Percentiles rank a stretch among this genome's conserved stretches.
These are phyloP conservation scores for Tapera naevia DNA, from an alignment of 2,797 vertebrate genomes.

Conservation along the genomic window DNA sequence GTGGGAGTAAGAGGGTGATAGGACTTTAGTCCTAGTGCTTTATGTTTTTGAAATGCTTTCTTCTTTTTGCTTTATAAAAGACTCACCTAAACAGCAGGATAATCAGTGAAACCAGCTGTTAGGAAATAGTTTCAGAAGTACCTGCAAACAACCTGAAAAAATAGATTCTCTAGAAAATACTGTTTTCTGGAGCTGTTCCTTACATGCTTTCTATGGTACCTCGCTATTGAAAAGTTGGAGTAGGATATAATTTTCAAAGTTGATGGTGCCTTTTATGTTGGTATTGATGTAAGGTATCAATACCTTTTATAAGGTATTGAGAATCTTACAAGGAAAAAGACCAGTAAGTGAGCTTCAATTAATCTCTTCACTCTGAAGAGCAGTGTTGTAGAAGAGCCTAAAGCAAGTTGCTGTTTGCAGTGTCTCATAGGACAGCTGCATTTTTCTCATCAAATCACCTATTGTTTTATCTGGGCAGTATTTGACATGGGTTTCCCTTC, in stretches of 20 bases:
- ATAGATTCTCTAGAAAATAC: background rate
- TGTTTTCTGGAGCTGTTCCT: background rate
- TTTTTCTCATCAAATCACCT: background rate
- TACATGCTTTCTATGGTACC: background rate
- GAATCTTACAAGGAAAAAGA: background rate
- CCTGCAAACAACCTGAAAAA: background rate
- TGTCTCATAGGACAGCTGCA: background rate
- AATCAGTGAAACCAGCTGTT: background rate
- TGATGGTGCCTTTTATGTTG: background rate
- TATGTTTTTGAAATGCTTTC: background rate
- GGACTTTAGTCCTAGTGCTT: background rate
- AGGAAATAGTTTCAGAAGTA: background rate
- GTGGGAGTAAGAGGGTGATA: background rate
- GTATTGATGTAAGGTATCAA: no score
- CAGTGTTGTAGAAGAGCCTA: background rate
- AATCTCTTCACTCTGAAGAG: background rate
- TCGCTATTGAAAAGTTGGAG: background rate
- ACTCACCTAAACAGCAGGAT: background rate
- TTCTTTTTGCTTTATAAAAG: background rate
- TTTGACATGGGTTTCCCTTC: conserved; percentile 35
- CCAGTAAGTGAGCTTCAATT: background rate
- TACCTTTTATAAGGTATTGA: background rate
- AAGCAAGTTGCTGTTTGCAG: background rate
- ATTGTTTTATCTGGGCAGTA: background rate
- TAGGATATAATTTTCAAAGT: background rate